These are phyloP conservation scores for Corynorhinus townsendii DNA, from an alignment of 2,113 vertebrate species.

Conservation along the genomic window DNA sequence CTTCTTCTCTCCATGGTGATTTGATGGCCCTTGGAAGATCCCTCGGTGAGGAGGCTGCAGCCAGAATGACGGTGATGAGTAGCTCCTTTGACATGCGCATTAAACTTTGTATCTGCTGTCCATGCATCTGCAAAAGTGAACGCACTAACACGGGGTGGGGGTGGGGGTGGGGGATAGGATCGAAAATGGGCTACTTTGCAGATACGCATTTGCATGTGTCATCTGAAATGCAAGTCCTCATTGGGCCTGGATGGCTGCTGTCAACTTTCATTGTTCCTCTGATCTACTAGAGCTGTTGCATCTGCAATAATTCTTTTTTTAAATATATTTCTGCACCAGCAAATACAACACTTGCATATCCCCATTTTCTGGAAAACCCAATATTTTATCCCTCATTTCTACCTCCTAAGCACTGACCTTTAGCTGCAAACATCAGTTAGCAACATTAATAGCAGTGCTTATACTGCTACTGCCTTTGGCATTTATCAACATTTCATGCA, in stretches of 20 bases:
- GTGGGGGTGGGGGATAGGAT: background rate
- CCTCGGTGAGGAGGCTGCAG: background rate
- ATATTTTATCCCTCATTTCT: background rate
- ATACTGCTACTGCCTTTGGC: background rate
- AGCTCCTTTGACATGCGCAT: background rate
- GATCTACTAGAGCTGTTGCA: background rate
- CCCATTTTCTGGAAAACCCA: background rate
- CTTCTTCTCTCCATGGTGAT: background rate
- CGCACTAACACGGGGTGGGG: accelerated
- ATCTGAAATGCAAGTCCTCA: background rate
- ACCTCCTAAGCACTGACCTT: background rate
- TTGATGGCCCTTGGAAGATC: background rate
- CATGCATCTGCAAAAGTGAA: background rate
- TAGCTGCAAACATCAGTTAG: background rate
- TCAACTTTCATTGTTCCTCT: background rate
- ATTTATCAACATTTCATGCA: background rate
- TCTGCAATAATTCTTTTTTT: background rate
- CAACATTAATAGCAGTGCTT: background rate
- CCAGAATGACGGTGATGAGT: background rate
- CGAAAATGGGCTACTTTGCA: background rate
- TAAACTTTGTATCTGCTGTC: background rate
- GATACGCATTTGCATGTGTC: background rate
- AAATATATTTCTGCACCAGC: background rate
- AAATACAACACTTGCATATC: background rate
- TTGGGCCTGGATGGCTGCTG: background rate